Conservation (phyloP, 2,797 vertebrate species). For the Microctenopoma stevenorrisi region DNA sequence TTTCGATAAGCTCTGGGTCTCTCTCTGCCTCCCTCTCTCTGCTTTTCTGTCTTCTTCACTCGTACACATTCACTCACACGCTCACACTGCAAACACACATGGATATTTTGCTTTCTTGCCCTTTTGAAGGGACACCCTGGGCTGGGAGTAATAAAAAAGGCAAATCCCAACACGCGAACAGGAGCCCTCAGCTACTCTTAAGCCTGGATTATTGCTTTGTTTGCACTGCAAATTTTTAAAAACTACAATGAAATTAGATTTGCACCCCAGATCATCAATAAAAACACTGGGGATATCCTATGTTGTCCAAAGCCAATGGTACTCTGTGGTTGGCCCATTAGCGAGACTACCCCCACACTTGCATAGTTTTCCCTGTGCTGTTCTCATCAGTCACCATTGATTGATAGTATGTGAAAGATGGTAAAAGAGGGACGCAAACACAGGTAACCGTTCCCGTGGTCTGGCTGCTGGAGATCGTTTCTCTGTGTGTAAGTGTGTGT, state of each 20-base stretch:
- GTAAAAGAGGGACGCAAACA: constrained; percentile 34
- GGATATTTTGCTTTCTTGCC: constrained; percentile 61
- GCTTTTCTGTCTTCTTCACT: constrained; percentile 45
- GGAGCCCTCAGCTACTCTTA: constrained; percentile 62
- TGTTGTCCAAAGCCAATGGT: constrained; percentile 77
- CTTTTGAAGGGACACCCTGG: constrained; percentile 68
- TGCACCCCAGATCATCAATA: constrained; percentile 83
- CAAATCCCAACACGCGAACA: constrained; percentile 70
- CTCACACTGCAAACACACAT: constrained; percentile 47
- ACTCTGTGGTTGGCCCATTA: constrained; percentile 85
- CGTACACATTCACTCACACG: constrained; percentile 47
- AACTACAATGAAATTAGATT: constrained; percentile 93
- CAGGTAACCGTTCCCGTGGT: constrained; percentile 28
- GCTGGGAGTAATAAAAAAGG: constrained; percentile 74
- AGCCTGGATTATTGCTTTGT: constrained; percentile 81
- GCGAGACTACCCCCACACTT: constrained; percentile 16
- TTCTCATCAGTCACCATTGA: not conserved
- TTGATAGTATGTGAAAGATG: constrained; percentile 17
- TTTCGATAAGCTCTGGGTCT: constrained; percentile 87
- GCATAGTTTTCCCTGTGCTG: constrained; percentile 14
- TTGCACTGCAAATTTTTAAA: constrained; percentile 90
- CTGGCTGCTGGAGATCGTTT: constrained; percentile 39
- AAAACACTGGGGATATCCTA: constrained; percentile 79
- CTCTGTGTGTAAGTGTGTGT: constrained; percentile 38
- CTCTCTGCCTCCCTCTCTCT: constrained; percentile 44